phyloP scores from a whole-genome alignment of 2,113 vertebrate species.

The Pseudorectes ferrugineus region DNA sequence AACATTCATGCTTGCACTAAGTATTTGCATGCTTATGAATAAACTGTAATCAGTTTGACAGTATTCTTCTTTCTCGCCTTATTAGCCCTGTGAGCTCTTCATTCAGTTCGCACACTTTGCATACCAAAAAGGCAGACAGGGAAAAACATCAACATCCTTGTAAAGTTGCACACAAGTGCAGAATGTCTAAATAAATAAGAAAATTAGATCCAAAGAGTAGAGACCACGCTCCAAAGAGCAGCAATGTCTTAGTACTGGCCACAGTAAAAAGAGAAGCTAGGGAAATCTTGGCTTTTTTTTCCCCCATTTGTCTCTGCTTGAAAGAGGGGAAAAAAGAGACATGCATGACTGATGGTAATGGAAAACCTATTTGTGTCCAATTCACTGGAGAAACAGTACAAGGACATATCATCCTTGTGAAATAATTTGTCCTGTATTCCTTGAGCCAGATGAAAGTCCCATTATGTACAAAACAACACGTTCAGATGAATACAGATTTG shows the following conservation, averaged over 20 bases:
- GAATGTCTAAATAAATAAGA: not conserved
- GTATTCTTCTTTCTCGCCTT: not conserved
- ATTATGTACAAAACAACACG: not conserved
- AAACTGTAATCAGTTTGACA: not conserved
- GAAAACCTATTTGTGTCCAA: constrained; percentile 12
- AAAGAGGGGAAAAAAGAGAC: not conserved
- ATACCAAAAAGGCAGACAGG: not conserved
- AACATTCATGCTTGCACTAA: not conserved
- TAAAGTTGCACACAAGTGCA: not conserved
- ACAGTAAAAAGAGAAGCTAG: not conserved
- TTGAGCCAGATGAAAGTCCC: constrained; percentile 20
- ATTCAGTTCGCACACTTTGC: not conserved
- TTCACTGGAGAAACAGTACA: constrained; percentile 6
- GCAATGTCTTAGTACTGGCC: not conserved
- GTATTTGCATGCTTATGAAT: not conserved
- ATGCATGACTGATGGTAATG: constrained; percentile 16
- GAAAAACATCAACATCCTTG: not conserved
- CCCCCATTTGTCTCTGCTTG: not conserved
- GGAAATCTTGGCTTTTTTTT: not conserved
- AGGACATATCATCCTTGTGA: constrained; percentile 37
- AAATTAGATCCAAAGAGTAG: not conserved
- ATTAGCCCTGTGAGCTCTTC: not conserved
- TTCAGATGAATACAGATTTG: constrained; percentile 28
- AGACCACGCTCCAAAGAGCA: not conserved
- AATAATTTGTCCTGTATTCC: constrained; percentile 23